These are phyloP conservation scores for Leptodactylus fuscus DNA, from an alignment of 2,113 vertebrate genomes.

Conservation along the genomic window DNA sequence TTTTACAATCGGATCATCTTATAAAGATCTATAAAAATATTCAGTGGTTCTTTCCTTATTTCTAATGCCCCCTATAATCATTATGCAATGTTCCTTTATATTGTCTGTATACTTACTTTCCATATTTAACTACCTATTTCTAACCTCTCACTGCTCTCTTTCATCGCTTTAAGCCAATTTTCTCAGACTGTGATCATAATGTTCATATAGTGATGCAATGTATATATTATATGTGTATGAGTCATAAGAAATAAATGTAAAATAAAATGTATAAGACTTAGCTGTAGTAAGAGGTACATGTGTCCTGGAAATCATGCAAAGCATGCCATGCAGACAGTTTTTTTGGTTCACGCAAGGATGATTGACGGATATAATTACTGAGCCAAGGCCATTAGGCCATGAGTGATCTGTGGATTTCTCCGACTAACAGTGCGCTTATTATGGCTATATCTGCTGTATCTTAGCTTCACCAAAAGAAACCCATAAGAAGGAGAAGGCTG, in stretches of 20 bases:
- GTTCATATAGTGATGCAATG: not conserved
- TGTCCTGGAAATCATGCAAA: not conserved
- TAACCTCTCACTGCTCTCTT: not conserved
- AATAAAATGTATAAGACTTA: not conserved
- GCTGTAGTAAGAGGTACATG: not conserved
- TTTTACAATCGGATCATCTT: not conserved
- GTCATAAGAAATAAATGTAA: not conserved
- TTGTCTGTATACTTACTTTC: too few species aligned
- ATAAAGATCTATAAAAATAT: not conserved
- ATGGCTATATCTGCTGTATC: not conserved
- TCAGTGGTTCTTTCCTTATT: not conserved
- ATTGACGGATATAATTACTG: slow-evolving; percentile 20
- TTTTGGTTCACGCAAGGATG: not conserved
- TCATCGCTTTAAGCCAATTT: not conserved
- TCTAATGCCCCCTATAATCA: not conserved
- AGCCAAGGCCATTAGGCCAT: not conserved
- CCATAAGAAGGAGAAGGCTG: slow-evolving; percentile 32
- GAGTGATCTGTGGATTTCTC: not conserved
- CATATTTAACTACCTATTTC: not conserved
- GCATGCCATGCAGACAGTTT: not conserved
- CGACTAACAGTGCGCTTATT: not conserved
- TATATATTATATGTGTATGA: not conserved
- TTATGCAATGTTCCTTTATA: not conserved
- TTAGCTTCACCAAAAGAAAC: slow-evolving; percentile 19
- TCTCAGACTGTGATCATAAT: not conserved